These are phyloP conservation scores for Etheostoma spectabile DNA, from an alignment of 2,113 vertebrate genomes.

Conservation along the genomic window DNA sequence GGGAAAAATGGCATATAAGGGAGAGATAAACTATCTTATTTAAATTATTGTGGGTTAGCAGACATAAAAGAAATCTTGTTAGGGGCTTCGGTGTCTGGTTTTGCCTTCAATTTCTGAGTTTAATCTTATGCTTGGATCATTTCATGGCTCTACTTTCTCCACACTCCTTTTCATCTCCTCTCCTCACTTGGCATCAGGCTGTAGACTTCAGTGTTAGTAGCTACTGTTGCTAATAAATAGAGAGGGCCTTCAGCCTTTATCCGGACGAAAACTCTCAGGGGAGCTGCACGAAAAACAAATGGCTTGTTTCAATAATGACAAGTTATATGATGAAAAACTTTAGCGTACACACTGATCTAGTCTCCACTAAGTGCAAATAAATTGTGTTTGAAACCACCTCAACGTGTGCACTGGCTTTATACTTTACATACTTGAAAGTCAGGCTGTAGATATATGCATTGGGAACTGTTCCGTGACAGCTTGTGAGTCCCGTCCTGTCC, in stretches of 20 bases:
- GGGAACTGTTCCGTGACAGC: slow-evolving; percentile 29
- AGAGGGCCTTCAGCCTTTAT: slow-evolving; percentile 60
- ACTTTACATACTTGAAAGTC: slow-evolving; percentile 46
- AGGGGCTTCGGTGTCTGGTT: slow-evolving; percentile 63
- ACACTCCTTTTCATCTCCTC: slow-evolving; percentile 61
- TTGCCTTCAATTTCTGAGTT: slow-evolving; percentile 60
- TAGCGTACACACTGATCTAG: slow-evolving; percentile 19
- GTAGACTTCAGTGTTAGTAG: slow-evolving; percentile 72
- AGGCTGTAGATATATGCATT: slow-evolving; percentile 10
- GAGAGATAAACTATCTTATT: slow-evolving; percentile 22
- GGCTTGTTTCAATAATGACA: slow-evolving; percentile 64
- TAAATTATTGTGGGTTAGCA: slow-evolving; percentile 14
- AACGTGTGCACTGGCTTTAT: slow-evolving; percentile 31
- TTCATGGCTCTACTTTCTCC: slow-evolving; percentile 62
- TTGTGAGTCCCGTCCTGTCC: slow-evolving; percentile 49
- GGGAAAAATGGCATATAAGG: background rate
- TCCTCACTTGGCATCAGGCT: slow-evolving; percentile 59
- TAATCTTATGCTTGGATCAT: slow-evolving; percentile 54
- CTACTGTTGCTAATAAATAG: slow-evolving; percentile 83
- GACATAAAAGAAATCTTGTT: slow-evolving; percentile 35
- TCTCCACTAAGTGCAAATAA: slow-evolving; percentile 40
- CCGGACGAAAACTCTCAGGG: slow-evolving; percentile 64
- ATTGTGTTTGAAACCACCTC: slow-evolving; percentile 35
- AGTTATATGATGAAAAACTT: slow-evolving; percentile 54
- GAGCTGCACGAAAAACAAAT: slow-evolving; percentile 57